Base-by-base conservation (phyloP, 2,888 invertebrate species). In the Hydriomena furcata region DNA sequence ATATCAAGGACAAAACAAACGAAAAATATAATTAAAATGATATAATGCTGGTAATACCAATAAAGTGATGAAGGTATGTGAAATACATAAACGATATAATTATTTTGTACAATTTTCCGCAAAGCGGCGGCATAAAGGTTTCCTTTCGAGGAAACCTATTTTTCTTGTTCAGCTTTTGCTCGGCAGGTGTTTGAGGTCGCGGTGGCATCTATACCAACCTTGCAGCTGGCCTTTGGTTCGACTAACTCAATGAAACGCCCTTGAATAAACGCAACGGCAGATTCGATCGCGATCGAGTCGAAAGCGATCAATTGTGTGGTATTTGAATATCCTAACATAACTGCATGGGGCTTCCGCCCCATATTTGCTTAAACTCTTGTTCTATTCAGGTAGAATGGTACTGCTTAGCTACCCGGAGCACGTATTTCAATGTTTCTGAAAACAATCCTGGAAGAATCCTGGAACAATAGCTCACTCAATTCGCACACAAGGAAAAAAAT, bases 91-190 rank as follows among this genome's bases (percentile, higher is more conserved):
- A 30, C 12, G 5, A 47, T 23, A 44, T 27, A n/a, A n/a, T n/a
- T n/a, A 21, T 24, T 24, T 11, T 54, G 27, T 35, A 35, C 21
- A 52, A 30, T 46, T 28, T 28, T 35, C 43, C 44, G 37, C 10
- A 34, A 11, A 24, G 5, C 28, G 44, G 48, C 32, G 40, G 10
- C 49, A 20, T 55, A 45, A 57, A 32, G 53, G 59, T 59, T 57
- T 58, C 48, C 57, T 50, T 27, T 35, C 32, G 27, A 30, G 55
- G 59, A 50, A 56, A 38, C 55, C 50, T 38, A 32, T 48, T 57
- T 44, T 51, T 36, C 40, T 57, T 61, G 59, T 61, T 61, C 30
- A 54, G 57, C 52, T 61, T 61, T 50, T 61, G 32, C 51, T 59
- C 53, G 45, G 44, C 61, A 61, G 61, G 55, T 55, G 49, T 44